Conservation (phyloP, 1,140 invertebrate genomes). For the Tetragonula clypearis region DNA sequence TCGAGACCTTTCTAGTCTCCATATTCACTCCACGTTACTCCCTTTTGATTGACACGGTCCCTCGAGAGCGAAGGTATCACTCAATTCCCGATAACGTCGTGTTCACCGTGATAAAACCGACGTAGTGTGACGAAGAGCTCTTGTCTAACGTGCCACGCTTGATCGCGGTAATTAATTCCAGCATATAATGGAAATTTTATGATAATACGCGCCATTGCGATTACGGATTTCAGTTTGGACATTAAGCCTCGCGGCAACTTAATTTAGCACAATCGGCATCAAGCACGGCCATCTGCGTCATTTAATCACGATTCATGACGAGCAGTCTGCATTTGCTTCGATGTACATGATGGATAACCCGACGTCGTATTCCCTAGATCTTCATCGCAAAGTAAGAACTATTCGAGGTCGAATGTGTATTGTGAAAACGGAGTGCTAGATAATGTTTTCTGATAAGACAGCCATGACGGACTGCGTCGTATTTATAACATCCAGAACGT, state of each 20-base stretch:
- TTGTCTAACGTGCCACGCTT: too few species aligned
- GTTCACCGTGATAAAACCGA: neutral
- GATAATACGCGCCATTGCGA: neutral
- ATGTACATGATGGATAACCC: neutral
- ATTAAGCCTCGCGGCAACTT: neutral
- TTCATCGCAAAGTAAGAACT: neutral
- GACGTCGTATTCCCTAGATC: neutral
- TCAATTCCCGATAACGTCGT: neutral
- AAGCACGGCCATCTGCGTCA: too few species aligned
- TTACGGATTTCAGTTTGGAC: neutral
- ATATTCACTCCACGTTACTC: neutral
- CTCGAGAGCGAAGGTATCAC: neutral
- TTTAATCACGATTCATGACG: neutral
- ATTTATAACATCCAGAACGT: neutral
- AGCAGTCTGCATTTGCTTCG: neutral
- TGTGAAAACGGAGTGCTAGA: neutral
- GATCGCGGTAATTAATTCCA: neutral
- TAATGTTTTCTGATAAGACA: slow-evolving; percentile 15
- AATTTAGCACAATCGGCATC: neutral
- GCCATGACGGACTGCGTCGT: neutral
- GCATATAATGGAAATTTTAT: neutral
- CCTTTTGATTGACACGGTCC: neutral
- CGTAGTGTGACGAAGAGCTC: neutral
- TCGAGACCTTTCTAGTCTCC: neutral
- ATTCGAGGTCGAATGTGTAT: neutral